Conservation (phyloP, 2,797 vertebrate genomes). For the Bradypodion pumilum region DNA sequence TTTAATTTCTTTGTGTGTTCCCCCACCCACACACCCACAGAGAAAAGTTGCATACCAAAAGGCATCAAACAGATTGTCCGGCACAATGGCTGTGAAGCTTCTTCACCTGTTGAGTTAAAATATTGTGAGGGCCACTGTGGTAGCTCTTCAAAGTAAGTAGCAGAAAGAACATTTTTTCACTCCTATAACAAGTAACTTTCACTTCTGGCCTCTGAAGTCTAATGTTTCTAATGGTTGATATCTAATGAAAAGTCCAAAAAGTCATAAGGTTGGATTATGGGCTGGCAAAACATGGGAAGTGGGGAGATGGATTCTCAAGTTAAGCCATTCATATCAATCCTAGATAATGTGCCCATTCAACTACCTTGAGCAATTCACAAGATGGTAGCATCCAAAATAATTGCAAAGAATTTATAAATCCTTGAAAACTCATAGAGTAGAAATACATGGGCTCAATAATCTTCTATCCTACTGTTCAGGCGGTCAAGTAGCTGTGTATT, state of each 20-base stretch:
- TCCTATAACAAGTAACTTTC: background rate
- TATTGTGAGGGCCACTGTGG: slow-evolving; percentile 76
- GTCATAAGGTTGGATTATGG: background rate
- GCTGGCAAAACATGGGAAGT: too few relatives aligned
- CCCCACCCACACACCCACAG: too few relatives aligned
- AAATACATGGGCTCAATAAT: background rate
- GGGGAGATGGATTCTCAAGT: too few relatives aligned
- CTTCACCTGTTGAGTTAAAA: slow-evolving; percentile 59
- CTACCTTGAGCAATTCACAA: too few relatives aligned
- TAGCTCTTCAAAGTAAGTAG: slow-evolving; percentile 69
- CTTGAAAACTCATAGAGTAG: background rate
- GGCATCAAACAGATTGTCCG: slow-evolving; percentile 47
- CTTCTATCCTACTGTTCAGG: too few relatives aligned
- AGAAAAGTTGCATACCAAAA: slow-evolving; percentile 43
- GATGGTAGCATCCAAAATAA: background rate
- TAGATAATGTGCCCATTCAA: too few relatives aligned
- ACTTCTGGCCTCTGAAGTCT: background rate
- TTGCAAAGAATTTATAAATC: background rate
- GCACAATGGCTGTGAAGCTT: slow-evolving; percentile 63
- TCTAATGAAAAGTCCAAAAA: background rate
- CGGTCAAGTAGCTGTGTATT: too few relatives aligned
- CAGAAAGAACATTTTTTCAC: background rate
- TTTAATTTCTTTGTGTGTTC: background rate
- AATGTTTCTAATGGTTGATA: background rate
- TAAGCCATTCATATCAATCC: too few relatives aligned